Percentiles rank a stretch among this genome's conserved stretches.
Conservation (phyloP, 2,113 vertebrate species). For the Campylomormyrus numenius region DNA sequence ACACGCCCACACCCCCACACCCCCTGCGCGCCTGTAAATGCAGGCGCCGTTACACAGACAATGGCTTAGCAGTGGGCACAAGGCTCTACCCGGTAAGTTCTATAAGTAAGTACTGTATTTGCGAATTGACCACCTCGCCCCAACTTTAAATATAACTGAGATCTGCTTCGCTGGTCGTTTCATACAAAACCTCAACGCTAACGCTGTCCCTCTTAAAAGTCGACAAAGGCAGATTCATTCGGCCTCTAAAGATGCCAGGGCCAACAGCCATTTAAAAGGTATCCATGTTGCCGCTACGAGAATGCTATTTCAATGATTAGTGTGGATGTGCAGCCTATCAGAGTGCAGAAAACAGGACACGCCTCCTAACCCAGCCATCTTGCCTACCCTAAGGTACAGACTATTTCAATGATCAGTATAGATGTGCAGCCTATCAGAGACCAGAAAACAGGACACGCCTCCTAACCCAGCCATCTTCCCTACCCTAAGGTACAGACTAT, state of each 20-base stretch:
- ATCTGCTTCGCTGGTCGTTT: background rate
- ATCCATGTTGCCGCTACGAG: background rate
- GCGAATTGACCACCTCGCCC: background rate
- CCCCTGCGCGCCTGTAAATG: background rate
- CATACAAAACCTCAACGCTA: background rate
- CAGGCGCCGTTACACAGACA: background rate
- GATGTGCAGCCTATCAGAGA: background rate
- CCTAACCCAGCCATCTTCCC: background rate
- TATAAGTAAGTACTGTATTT: background rate
- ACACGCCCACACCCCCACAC: background rate
- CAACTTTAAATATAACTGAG: background rate
- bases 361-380: background rate
- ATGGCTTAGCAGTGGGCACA: background rate
- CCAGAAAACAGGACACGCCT: background rate
- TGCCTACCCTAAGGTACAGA: background rate
- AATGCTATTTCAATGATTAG: background rate
- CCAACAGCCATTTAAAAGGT: background rate
- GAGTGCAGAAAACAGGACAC: background rate
- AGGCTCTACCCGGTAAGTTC: background rate
- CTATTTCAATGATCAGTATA: background rate
- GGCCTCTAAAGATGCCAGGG: background rate
- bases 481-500: background rate
- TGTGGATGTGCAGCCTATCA: background rate
- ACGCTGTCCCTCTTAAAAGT: background rate
- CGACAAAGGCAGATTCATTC: background rate